Evolutionary conservation across 2,113 vertebrate species (phyloP).

Genomic region (Barnardius zonarius): DNA sequence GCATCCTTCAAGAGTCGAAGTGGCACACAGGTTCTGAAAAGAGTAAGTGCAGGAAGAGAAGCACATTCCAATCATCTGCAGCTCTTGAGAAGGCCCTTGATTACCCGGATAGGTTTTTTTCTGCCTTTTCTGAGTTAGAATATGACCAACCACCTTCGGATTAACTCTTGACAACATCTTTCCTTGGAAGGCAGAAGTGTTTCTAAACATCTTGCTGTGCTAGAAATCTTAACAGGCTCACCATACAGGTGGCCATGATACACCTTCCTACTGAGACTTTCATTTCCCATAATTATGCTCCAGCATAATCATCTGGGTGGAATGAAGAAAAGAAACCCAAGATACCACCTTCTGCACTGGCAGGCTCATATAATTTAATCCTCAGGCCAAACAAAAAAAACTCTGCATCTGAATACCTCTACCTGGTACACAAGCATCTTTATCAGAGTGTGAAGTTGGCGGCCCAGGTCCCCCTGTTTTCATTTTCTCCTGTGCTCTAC

Average conservation of each 20-base stretch:
- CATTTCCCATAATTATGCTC: neutral
- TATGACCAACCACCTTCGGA: neutral
- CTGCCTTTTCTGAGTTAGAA: neutral
- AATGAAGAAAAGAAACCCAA: neutral
- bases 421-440: neutral
- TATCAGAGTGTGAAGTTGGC: neutral
- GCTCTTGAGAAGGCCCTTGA: neutral
- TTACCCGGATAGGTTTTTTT: neutral
- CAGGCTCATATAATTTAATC: neutral
- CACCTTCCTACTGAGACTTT: neutral
- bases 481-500: slow-evolving; percentile 32
- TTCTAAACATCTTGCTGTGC: neutral
- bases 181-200: neutral
- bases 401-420: neutral
- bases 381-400: neutral
- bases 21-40: neutral
- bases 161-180: neutral
- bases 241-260: neutral
- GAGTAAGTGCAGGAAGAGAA: neutral
- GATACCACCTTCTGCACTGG: neutral
- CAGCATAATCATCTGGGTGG: neutral
- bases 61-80: fast-evolving
- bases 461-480: neutral
- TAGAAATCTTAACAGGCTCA: neutral
- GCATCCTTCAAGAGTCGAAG: neutral